phyloP scores from a whole-genome alignment of 2,797 vertebrate species.

The Kryptopterus vitreolus region DNA sequence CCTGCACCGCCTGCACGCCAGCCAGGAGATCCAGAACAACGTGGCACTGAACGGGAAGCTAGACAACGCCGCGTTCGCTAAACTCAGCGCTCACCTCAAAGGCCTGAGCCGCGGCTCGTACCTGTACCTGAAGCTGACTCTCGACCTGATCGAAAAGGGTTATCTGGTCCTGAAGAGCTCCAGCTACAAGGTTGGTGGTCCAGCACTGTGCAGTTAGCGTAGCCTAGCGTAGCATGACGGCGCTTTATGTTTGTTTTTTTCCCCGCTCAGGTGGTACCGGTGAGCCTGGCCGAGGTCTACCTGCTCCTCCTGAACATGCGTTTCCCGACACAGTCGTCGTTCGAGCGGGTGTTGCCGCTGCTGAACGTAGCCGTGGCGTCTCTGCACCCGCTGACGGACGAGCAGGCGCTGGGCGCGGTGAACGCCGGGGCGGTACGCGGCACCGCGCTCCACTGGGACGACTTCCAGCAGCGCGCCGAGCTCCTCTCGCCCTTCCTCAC shows the following conservation, averaged over 20 bases:
- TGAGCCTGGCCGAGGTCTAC: conserved; percentile 93
- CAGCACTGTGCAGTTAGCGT: neutral
- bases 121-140: conserved; percentile 94
- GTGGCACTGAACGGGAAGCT: conserved; percentile 95
- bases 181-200: conserved; percentile 89
- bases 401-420: conserved; percentile 90
- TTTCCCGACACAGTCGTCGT: conserved; percentile 96
- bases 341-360: conserved; percentile 91
- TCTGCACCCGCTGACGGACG: conserved; percentile 92
- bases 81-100: conserved; percentile 93
- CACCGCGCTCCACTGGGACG: conserved; percentile 85
- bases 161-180: conserved; percentile 97
- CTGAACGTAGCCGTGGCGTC: conserved; percentile 93
- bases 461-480: conserved; percentile 91
- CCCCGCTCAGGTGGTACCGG: conserved; percentile 83
- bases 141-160: conserved; percentile 96
- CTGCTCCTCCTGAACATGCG: conserved; percentile 97
- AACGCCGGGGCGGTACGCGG: conserved; percentile 86
- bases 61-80: conserved; percentile 89
- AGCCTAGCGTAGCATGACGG: neutral
- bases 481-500: conserved; percentile 92
- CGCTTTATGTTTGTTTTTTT: neutral
- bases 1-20: conserved; percentile 92
- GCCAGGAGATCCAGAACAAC: conserved; percentile 94
- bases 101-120: conserved; percentile 93